Evolutionary conservation across 2,888 invertebrate genomes (phyloP), one percentile per base, ranked within the genome.

Genomic region (Volucella bombylans): DNA sequence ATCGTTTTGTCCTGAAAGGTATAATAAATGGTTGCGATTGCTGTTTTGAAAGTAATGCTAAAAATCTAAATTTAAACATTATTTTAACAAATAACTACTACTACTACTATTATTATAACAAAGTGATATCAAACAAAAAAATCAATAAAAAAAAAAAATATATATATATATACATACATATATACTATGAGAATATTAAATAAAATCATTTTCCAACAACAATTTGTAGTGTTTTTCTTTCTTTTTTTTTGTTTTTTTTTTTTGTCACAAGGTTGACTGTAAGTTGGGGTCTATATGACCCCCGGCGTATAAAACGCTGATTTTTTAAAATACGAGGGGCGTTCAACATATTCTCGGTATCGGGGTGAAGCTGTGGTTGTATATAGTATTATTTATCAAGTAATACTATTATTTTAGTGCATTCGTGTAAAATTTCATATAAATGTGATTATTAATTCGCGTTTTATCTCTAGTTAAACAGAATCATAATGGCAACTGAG

Each of bases 121-220:
- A 86, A 86, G 86, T 86, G 86, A 86, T 86, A 86, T 86, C 86
- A 86, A 31, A 85, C 43, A 76, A 77, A 64, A 85, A 83, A 83
- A 49, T n/a, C 43, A 55, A 47, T 73, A 62, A 39, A 23, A 18
- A 64, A 73, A 64, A n/a, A n/a, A n/a, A n/a, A n/a, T n/a, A n/a
- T n/a, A n/a, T n/a, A n/a, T n/a, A 18, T 31, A 49, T 31, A 49
- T 31, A 50, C 49, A 49, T 31, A 50, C 49, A 65, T 65, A 73
- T 31, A 67, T 67, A 83, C 62, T 78, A 80, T 73, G 55, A 79
- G 61, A 68, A 82, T 64, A 82, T 74, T 76, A 71, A 83, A 80
- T 83, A 76, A 82, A 77, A 86, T 82, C 68, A 82, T 76, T 85
- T 85, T 81, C 85, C 80, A 85, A 83, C 68, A 79, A 85, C 74